Evolutionary conservation across 2,797 vertebrate species (phyloP).

Genomic region (Numenius phaeopus): DNA sequence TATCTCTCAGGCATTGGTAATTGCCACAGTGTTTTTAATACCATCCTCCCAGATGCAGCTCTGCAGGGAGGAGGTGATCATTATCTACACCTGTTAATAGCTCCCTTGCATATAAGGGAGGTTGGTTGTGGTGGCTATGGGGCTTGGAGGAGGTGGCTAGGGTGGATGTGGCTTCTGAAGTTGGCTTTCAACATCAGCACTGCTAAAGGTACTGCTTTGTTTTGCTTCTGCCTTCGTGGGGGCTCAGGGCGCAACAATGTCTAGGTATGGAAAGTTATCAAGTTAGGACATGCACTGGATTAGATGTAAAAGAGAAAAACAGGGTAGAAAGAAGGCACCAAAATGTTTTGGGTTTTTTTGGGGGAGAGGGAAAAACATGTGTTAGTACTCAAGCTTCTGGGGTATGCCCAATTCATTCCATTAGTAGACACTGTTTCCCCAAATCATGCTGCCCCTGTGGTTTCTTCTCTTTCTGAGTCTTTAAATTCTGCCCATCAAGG

Average conservation of each 20-base stretch:
- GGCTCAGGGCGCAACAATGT: accelerated
- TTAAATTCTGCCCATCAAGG: accelerated
- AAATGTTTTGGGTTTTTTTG: background rate
- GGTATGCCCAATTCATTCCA: accelerated
- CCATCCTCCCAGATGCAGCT: background rate
- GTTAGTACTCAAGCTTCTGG: background rate
- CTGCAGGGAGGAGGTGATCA: background rate
- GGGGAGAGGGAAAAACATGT: accelerated
- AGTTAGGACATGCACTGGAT: accelerated
- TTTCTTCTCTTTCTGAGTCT: accelerated
- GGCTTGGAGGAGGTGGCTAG: accelerated
- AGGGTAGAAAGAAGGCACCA: accelerated
- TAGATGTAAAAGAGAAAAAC: accelerated
- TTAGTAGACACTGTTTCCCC: accelerated
- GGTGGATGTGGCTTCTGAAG: accelerated
- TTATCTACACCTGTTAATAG: background rate
- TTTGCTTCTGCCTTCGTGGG: accelerated
- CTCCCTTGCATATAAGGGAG: background rate
- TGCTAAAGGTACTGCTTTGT: accelerated
- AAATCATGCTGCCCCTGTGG: too few species aligned
- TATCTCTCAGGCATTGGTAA: background rate
- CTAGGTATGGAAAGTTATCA: accelerated
- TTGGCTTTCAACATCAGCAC: accelerated
- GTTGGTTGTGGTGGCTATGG: accelerated
- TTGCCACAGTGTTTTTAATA: background rate